Conservation (phyloP, 2,113 vertebrate species). For the Pyrgilauda ruficollis region DNA sequence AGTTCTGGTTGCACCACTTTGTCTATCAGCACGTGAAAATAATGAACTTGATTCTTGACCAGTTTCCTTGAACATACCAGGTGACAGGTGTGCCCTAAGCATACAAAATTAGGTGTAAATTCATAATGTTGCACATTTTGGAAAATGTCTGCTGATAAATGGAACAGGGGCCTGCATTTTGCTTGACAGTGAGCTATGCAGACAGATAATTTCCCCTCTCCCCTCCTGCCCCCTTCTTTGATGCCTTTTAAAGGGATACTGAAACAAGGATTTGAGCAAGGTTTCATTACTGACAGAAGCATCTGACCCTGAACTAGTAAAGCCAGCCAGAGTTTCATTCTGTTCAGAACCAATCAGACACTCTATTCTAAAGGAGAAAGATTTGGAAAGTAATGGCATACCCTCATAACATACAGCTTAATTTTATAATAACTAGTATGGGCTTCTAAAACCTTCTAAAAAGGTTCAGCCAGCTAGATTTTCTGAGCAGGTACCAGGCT, state of each 20-base stretch:
- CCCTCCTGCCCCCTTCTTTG: background rate
- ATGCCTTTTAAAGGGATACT: background rate
- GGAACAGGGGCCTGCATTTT: background rate
- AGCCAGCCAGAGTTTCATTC: background rate
- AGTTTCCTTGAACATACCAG: background rate
- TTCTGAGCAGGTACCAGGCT: background rate
- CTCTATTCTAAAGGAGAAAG: background rate
- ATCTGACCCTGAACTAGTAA: background rate
- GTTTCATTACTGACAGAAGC: background rate
- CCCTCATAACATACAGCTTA: background rate
- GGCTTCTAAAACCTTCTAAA: background rate
- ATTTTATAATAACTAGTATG: background rate
- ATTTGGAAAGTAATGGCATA: background rate
- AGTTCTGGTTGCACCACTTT: background rate
- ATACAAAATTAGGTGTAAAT: background rate
- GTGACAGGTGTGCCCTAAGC: background rate
- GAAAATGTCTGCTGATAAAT: background rate
- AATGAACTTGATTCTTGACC: background rate
- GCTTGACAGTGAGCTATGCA: background rate
- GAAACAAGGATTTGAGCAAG: background rate
- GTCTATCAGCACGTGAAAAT: conserved; percentile 9
- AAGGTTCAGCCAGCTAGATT: background rate
- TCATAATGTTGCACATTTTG: background rate
- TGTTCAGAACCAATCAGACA: background rate
- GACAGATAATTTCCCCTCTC: background rate